Base-by-base conservation (phyloP, 2,113 vertebrate species). In the Menura novaehollandiae region DNA sequence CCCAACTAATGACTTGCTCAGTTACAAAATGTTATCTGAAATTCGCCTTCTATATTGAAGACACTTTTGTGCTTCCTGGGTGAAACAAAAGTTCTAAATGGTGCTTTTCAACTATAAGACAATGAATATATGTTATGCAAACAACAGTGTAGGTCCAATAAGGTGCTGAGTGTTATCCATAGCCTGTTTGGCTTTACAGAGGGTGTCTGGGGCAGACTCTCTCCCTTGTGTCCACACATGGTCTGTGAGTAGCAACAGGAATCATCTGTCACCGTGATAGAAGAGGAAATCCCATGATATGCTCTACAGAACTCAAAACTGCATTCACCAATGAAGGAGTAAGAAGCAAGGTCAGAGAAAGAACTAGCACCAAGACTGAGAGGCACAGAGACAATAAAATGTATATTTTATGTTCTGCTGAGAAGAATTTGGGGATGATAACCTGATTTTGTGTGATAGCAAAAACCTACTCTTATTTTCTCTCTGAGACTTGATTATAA, bases 401-500 rank as follows among this genome's bases (percentile, higher is more conserved):
- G 14, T 14, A 10, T 53, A 15, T 87, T 85, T 80, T 71, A 51
- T 74, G 72, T 72, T 78, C 60, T 92, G 16, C 62, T 91, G 46
- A 47, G 56, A 33, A 93, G 39, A 86, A 72, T 49, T 39, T 75
- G 20, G 43, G 33, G n/a, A 68, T 83, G 87, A 85, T 71, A 86
- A 86, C 32, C 68, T 63, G 43, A 74, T 91, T 95, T 78, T 72
- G 13, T 77, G 37, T 37, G 44, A 30, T 64, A 72, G 52, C 5
- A 20, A 93, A 83, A 77, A 80, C 47, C 79, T 86, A 39, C 39
- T 72, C 69, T 86, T 88, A 92, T 78, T 92, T 93, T 94, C 55
- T 95, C 55, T 84, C 44, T 60, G 19, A 84, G 52, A 19, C 73
- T 59, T 96, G 85, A 87, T 95, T 92, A 62, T 81, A 92, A 94